These are phyloP conservation scores for Heteromyza rotundicornis DNA, from an alignment of 2,888 invertebrate species.

Conservation along the genomic window DNA sequence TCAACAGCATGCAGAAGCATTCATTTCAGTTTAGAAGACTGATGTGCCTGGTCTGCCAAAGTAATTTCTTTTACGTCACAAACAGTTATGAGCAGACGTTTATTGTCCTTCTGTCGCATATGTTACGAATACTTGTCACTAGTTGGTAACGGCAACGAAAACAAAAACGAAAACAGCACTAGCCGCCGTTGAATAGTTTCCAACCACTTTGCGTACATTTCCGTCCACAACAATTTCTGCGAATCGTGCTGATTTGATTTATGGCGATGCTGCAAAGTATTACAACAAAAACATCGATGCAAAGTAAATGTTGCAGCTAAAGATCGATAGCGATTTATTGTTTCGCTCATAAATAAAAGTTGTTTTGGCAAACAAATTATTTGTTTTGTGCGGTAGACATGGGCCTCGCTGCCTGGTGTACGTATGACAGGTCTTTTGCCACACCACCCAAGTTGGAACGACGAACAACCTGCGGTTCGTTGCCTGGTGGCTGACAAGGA, in stretches of 20 bases:
- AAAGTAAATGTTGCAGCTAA: no score
- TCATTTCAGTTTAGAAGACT: no score
- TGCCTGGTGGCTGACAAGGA: no score
- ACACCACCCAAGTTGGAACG: slow-evolving; percentile 1
- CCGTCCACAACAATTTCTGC: slow-evolving; percentile 37
- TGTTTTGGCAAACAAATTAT: slow-evolving; percentile 10
- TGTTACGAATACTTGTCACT: no score
- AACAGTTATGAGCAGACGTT: background rate
- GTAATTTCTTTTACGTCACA: background rate
- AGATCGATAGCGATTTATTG: slow-evolving; percentile 39
- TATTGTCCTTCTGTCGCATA: no score
- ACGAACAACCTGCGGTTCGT: background rate
- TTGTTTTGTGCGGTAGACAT: background rate
- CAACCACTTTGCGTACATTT: background rate
- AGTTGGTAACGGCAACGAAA: no score
- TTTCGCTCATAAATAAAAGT: slow-evolving; percentile 51
- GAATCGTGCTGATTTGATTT: slow-evolving; percentile 56
- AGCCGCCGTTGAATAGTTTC: no score
- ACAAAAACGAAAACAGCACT: no score
- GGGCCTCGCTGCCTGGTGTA: background rate
- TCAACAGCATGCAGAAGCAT: slow-evolving; percentile 21
- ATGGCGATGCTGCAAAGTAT: slow-evolving; percentile 36
- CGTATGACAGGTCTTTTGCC: background rate
- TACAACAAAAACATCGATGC: background rate
- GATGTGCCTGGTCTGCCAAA: no score